A percentile compares a stretch with the other conserved stretches of the same genome.
These are phyloP conservation scores for Rhinophrynus dorsalis DNA, from an alignment of 2,797 vertebrate genomes.

Conservation along the genomic window DNA sequence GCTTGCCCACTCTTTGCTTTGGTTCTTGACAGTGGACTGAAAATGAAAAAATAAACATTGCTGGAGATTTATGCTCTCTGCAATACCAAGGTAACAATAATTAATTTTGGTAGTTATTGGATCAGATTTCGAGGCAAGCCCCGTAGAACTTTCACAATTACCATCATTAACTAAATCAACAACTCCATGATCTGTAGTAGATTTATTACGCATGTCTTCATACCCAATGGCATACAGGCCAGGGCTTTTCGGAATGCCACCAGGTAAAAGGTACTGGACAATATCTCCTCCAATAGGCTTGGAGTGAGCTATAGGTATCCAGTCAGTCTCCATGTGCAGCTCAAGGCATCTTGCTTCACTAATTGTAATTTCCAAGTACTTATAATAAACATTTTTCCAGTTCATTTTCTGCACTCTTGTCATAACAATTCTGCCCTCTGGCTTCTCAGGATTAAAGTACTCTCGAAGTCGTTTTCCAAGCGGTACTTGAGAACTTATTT, in stretches of 20 bases:
- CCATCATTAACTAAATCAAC: constrained; percentile 57
- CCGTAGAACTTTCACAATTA: constrained; percentile 63
- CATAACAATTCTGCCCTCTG: constrained; percentile 90
- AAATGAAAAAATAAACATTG: constrained; percentile 95
- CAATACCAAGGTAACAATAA: constrained; percentile 94
- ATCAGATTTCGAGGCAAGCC: constrained; percentile 65
- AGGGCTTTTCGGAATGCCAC: constrained; percentile 91
- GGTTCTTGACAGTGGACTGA: constrained; percentile 89
- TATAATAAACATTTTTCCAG: constrained; percentile 98
- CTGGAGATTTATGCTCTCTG: constrained; percentile 93
- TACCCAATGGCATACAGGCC: constrained; percentile 93
- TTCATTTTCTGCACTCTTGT: constrained; percentile 98
- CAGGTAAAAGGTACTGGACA: constrained; percentile 90
- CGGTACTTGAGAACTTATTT: constrained; percentile 96
- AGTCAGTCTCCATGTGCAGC: constrained; percentile 96
- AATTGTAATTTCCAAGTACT: constrained; percentile 96
- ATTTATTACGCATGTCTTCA: constrained; percentile 71
- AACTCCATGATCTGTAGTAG: constrained; percentile 46
- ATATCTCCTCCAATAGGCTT: constrained; percentile 77
- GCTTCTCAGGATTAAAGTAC: constrained; percentile 96
- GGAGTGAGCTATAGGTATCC: constrained; percentile 90
- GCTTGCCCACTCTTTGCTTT: constrained; percentile 77
- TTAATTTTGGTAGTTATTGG: constrained; percentile 74
- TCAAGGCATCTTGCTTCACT: constrained; percentile 94
- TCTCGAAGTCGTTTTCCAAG: constrained; percentile 93